Base-by-base conservation (phyloP, 2,888 invertebrate species). In the Cheilosia soror region DNA sequence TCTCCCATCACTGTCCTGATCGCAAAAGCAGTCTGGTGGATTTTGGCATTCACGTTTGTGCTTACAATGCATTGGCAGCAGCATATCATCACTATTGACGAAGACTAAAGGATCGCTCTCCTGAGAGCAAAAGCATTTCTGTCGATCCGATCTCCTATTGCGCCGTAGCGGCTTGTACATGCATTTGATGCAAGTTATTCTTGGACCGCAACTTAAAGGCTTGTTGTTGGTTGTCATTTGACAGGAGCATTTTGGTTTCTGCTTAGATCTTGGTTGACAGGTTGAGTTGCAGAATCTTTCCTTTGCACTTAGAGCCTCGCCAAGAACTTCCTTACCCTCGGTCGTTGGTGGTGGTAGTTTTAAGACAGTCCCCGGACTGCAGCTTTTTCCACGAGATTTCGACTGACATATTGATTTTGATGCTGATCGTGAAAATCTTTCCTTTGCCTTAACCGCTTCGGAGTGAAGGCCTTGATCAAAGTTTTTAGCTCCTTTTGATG, bases 211-310 rank as follows among this genome's bases (percentile, higher is more conserved):
- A 29, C 31, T 44, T 11, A 58, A 60, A 20, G 57, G 49, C 4
- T n/a, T 29, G 13, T 51, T 31, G 11, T 68, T 37, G 5, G 31
- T 57, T 6, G n/a, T 31, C 5, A 37, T 27, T 27, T 37, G 44
- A 6, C 40, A 31, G 31, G 1, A 51, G 44, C 51, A 13, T 11
- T 4, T 7, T 4, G 44, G 11, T 27, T 25, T 25, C 9, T 51
- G 27, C 0, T 27, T 3, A 0, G 31, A 2, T 15, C 13, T 44
- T 5, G 33, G 31, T 9, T 65, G 29, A 13, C 47, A 58, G 1
- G 53, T 75, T n/a, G 81, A 76, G 7, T 69, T 76, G 7, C 57
- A 49, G 13, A 81, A 76, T 20, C 81, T 29, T 49, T 80, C 75
- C 2, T 80, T 80, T 7, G 73, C 80, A 29, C 11, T 37, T 0